Evolutionary conservation across 2,113 vertebrate species (phyloP).

Genomic region (Empidonax alnorum): DNA sequence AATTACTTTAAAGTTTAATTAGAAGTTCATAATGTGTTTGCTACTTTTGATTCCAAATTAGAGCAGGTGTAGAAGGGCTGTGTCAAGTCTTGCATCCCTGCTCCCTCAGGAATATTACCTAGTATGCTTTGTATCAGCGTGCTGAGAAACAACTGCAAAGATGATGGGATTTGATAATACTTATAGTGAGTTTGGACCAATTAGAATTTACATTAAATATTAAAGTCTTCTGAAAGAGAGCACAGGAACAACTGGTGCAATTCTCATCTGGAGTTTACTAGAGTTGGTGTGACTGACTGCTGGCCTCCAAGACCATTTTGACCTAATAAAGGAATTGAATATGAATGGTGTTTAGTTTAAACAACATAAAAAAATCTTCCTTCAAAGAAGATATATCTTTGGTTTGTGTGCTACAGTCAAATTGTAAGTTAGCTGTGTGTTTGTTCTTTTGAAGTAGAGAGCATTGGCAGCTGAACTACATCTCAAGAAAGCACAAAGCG

Average conservation of each 20-base stretch:
- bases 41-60: background rate
- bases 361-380: background rate
- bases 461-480: background rate
- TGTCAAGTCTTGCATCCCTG: background rate
- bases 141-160: background rate
- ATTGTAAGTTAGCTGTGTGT: background rate
- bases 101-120: background rate
- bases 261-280: background rate
- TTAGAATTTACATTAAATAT: background rate
- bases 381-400: background rate
- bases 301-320: background rate
- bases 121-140: background rate
- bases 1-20: background rate
- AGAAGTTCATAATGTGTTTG: background rate
- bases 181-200: background rate
- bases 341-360: background rate
- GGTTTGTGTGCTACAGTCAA: background rate
- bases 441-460: background rate
- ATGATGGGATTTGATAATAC: background rate
- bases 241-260: background rate
- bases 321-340: background rate
- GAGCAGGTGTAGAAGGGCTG: background rate
- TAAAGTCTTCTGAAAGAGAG: background rate
- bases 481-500: background rate
- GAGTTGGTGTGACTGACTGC: background rate